These are phyloP conservation scores for Gallinago paraguaiae DNA, from an alignment of 2,113 vertebrate genomes.

Conservation along the genomic window DNA sequence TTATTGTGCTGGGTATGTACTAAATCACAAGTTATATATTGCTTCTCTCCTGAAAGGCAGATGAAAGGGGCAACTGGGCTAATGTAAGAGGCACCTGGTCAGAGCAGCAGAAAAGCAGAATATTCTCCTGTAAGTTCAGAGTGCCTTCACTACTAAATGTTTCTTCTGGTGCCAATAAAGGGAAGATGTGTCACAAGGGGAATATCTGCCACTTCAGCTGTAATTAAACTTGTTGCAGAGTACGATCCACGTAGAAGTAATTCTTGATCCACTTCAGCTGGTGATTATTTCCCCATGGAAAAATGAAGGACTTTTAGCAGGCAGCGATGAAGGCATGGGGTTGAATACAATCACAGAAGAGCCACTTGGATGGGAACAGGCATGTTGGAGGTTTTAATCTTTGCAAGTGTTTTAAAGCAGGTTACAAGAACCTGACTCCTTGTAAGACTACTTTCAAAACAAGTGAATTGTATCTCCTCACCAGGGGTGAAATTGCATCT, in stretches of 20 bases:
- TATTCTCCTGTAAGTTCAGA: not conserved
- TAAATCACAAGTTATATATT: not conserved
- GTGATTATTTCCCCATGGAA: constrained; percentile 53
- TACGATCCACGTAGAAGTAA: constrained; percentile 16
- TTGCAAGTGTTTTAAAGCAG: not conserved
- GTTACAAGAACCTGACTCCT: not conserved
- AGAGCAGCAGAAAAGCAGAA: not conserved
- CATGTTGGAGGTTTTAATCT: not conserved
- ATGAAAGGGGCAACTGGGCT: not conserved
- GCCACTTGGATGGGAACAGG: not conserved
- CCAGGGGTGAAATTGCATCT: not conserved
- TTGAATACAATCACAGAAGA: not conserved
- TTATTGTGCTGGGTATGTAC: not conserved
- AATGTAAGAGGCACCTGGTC: not conserved
- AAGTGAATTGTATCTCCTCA: not conserved
- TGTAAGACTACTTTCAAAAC: not conserved
- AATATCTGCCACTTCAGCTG: constrained; percentile 45
- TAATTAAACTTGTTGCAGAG: constrained; percentile 61
- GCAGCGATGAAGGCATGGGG: not conserved
- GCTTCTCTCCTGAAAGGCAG: not conserved
- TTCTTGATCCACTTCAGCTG: constrained; percentile 49
- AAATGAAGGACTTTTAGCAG: constrained; percentile 34
- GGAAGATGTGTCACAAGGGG: constrained; percentile 8
- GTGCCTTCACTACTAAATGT: not conserved
- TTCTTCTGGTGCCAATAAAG: not conserved